Conservation (phyloP, 2,797 vertebrate genomes). For the Salmo trutta region DNA sequence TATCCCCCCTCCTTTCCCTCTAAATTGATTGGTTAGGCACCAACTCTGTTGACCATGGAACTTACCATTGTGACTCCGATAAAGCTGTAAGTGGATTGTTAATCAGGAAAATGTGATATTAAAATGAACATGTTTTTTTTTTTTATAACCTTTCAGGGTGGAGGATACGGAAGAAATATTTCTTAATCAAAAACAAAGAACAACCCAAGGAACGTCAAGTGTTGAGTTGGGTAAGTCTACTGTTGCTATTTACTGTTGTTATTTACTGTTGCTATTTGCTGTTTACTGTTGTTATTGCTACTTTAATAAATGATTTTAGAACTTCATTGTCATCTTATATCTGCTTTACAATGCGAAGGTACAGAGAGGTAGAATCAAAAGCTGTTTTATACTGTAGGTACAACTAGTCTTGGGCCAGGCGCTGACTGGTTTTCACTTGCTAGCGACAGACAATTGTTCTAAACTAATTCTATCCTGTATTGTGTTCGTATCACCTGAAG, state of each 20-base stretch:
- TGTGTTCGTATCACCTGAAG: neutral
- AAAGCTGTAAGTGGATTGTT: neutral
- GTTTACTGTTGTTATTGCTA: too few relatives aligned
- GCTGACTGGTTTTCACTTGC: too few relatives aligned
- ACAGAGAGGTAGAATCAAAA: too few relatives aligned
- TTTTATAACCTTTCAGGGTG: constrained; percentile 77
- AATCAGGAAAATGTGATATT: neutral
- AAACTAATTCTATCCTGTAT: neutral
- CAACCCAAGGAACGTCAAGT: constrained; percentile 91
- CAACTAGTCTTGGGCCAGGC: too few relatives aligned
- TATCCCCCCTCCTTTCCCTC: too few relatives aligned
- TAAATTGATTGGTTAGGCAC: neutral
- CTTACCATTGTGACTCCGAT: neutral
- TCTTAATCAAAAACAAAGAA: constrained; percentile 94
- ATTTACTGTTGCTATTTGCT: neutral
- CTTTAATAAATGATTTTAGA: too few relatives aligned
- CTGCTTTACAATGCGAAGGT: too few relatives aligned
- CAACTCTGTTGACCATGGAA: neutral
- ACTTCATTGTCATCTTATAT: too few relatives aligned
- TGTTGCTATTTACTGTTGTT: neutral
- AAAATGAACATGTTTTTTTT: neutral
- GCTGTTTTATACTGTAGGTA: too few relatives aligned
- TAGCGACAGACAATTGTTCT: too few relatives aligned
- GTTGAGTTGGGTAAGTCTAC: constrained; percentile 89
- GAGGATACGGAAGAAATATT: constrained; percentile 96